Conservation (phyloP, 2,888 invertebrate species). For the Acanthosepion pharaonis region DNA sequence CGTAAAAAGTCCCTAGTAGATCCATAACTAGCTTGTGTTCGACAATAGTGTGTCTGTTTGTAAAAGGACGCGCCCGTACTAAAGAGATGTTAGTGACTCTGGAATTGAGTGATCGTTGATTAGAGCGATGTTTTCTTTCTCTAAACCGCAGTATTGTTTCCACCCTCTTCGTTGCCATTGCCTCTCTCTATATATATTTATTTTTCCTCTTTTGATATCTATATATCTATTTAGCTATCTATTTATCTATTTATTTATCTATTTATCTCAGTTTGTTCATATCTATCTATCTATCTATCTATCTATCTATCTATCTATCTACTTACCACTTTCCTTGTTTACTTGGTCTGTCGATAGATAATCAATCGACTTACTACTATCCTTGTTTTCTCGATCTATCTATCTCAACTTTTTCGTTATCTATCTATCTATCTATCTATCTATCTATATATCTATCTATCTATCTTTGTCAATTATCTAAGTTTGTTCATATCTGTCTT, state of each 20-base stretch:
- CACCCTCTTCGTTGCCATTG: neutral
- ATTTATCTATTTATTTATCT: neutral
- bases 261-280: no score
- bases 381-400: no score
- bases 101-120: neutral
- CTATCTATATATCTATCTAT: no score
- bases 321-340: no score
- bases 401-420: no score
- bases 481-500: no score
- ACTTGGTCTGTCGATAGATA: no score
- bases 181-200: neutral
- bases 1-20: slow-evolving; percentile 15
- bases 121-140: neutral
- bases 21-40: slow-evolving; percentile 33
- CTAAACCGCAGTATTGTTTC: neutral
- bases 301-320: neutral
- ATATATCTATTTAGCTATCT: neutral
- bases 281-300: neutral
- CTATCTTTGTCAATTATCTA: no score
- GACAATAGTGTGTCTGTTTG: neutral
- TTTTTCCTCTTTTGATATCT: neutral
- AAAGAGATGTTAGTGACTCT: slow-evolving; percentile 17
- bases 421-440: no score
- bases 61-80: neutral
- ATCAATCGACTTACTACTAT: no score